These are phyloP conservation scores for Agrotis ipsilon DNA, from an alignment of 2,888 invertebrate species.

Conservation along the genomic window DNA sequence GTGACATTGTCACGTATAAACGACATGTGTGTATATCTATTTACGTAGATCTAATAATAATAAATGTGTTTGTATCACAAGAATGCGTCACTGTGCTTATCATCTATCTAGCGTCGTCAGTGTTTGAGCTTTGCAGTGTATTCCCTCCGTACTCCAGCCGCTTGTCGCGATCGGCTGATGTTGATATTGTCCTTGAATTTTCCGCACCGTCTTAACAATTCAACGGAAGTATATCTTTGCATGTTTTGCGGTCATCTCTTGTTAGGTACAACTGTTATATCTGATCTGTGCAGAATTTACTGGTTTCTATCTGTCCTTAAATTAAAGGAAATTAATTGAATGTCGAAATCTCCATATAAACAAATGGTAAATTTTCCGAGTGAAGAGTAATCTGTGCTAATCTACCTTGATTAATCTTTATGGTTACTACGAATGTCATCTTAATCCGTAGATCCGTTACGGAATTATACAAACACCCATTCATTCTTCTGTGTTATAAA, in stretches of 20 bases:
- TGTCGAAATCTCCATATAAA: slow-evolving; percentile 2
- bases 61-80: slow-evolving; percentile 64
- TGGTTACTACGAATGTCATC: slow-evolving; percentile 2
- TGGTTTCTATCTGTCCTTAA: slow-evolving; percentile 14
- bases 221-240: slow-evolving; percentile 27
- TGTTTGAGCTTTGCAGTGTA: slow-evolving; percentile 36
- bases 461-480: background rate
- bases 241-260: slow-evolving; percentile 33
- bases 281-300: slow-evolving; percentile 21
- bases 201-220: slow-evolving; percentile 23
- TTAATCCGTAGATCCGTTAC: slow-evolving; percentile 9
- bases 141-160: slow-evolving; percentile 17
- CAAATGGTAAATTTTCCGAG: slow-evolving; percentile 14
- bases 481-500: slow-evolving; percentile 13
- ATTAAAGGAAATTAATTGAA: slow-evolving; percentile 19
- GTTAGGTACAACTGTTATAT: slow-evolving; percentile 16
- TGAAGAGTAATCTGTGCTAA: slow-evolving; percentile 11
- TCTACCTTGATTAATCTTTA: slow-evolving; percentile 8
- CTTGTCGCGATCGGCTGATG: slow-evolving; percentile 23
- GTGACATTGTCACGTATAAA: slow-evolving; percentile 80
- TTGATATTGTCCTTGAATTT: slow-evolving; percentile 46
- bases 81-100: slow-evolving; percentile 64
- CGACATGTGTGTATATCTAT: slow-evolving; percentile 70
- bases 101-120: slow-evolving; percentile 39
- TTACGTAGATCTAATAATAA: slow-evolving; percentile 70